A percentile compares a stretch with the other conserved stretches of the same genome.
Evolutionary conservation across 2,113 vertebrate species (phyloP).

Genomic region (Nothocercus julius): DNA sequence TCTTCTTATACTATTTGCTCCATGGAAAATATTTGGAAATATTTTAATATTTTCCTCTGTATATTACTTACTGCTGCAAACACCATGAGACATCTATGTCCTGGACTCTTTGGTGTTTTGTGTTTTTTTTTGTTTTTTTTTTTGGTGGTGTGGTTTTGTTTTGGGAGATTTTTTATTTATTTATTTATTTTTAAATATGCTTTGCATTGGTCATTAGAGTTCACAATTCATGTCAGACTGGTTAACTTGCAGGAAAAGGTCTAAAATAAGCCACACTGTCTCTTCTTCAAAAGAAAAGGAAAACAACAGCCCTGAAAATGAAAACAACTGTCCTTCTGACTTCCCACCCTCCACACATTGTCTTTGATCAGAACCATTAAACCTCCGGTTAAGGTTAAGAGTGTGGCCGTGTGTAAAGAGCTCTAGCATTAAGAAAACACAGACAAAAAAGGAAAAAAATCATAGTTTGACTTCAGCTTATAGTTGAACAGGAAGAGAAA

Average conservation of each 20-base stretch:
- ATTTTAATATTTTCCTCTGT: conserved; percentile 11
- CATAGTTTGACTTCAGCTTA: neutral
- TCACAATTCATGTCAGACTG: conserved; percentile 27
- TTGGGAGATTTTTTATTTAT: no score
- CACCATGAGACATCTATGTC: neutral
- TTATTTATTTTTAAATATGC: neutral
- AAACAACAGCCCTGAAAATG: conserved; percentile 32
- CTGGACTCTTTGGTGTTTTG: neutral
- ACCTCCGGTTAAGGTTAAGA: neutral
- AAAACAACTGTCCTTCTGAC: conserved; percentile 35
- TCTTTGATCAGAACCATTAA: conserved; percentile 17
- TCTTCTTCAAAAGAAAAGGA: conserved; percentile 61
- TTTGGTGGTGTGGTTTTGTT: no score
- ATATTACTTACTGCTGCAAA: conserved; percentile 11
- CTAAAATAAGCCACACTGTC: conserved; percentile 53
- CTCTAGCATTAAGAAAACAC: neutral
- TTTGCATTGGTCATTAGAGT: conserved; percentile 26
- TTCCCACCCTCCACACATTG: neutral
- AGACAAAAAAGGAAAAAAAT: neutral
- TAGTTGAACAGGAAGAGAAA: neutral
- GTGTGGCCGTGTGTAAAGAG: neutral
- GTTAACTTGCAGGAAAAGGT: neutral
- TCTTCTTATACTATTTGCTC: neutral
- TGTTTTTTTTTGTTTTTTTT: no score
- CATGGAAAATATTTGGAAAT: conserved; percentile 33